phyloP scores from a whole-genome alignment of 2,113 vertebrate genomes.

The Microtus montanus region DNA sequence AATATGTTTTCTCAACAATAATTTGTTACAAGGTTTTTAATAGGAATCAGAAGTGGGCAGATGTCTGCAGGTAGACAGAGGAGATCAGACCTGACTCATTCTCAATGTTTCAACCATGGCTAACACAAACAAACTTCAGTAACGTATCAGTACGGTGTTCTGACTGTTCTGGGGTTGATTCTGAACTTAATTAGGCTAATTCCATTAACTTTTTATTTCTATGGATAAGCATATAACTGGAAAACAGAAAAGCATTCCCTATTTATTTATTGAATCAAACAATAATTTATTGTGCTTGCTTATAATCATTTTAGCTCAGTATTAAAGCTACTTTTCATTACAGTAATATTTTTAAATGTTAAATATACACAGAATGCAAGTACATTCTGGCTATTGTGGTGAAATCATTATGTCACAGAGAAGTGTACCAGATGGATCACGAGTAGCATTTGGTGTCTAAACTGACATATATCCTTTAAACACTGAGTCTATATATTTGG shows the following conservation, averaged over 20 bases:
- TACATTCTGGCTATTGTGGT: background rate
- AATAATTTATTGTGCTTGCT: conserved; percentile 5
- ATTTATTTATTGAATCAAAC: background rate
- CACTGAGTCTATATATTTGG: conserved; percentile 12
- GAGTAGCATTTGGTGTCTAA: conserved; percentile 26
- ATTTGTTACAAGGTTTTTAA: background rate
- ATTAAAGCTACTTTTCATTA: background rate
- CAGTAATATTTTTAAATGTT: background rate
- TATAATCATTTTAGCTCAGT: conserved; percentile 9
- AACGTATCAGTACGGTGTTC: background rate
- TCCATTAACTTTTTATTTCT: conserved; percentile 1
- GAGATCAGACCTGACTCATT: background rate
- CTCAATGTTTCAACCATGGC: background rate
- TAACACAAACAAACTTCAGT: background rate
- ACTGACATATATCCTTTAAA: background rate
- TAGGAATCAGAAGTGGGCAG: background rate
- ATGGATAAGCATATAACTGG: background rate
- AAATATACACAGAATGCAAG: background rate
- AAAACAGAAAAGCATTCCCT: background rate
- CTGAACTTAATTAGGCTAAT: background rate
- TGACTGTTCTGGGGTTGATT: background rate
- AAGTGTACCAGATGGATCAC: background rate
- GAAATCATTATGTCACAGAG: background rate
- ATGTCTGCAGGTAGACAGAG: background rate
- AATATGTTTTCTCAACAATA: background rate